Conservation (phyloP, 2,113 vertebrate genomes). For the Microcebus ravelobensis region DNA sequence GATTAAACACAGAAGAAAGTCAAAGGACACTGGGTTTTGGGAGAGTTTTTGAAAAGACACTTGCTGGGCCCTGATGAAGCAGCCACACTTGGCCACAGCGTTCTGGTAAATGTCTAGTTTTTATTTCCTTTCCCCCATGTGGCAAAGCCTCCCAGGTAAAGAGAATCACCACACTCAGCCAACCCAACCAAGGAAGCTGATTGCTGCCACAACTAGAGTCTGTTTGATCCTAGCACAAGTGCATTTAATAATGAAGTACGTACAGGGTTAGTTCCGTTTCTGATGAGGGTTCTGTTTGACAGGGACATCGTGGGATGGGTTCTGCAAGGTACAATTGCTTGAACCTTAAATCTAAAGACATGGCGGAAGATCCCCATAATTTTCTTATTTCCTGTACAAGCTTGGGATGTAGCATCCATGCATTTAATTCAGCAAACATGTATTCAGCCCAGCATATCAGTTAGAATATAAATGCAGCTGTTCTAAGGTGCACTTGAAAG, state of each 20-base stretch:
- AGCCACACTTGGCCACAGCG: not conserved
- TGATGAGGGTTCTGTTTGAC: not conserved
- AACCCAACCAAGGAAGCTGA: not conserved
- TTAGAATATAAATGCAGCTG: not conserved
- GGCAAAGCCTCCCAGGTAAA: not conserved
- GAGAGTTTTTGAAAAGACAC: not conserved
- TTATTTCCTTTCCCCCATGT: not conserved
- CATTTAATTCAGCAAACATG: not conserved
- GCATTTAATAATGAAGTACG: not conserved
- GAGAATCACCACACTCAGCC: not conserved
- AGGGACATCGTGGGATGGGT: not conserved
- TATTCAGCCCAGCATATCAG: not conserved
- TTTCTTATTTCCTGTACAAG: slow-evolving; percentile 35
- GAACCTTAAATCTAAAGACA: not conserved
- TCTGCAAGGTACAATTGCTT: not conserved
- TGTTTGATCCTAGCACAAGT: not conserved
- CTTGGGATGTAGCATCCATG: not conserved
- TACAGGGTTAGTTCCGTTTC: not conserved
- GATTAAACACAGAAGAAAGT: slow-evolving; percentile 17
- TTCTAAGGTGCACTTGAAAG: not conserved
- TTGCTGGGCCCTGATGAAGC: not conserved
- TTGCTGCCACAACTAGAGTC: not conserved
- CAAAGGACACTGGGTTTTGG: not conserved
- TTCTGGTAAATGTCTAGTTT: not conserved
- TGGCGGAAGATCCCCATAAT: not conserved